Evolutionary conservation across 2,797 vertebrate species (phyloP).

Genomic region (Aplochiton taeniatus): DNA sequence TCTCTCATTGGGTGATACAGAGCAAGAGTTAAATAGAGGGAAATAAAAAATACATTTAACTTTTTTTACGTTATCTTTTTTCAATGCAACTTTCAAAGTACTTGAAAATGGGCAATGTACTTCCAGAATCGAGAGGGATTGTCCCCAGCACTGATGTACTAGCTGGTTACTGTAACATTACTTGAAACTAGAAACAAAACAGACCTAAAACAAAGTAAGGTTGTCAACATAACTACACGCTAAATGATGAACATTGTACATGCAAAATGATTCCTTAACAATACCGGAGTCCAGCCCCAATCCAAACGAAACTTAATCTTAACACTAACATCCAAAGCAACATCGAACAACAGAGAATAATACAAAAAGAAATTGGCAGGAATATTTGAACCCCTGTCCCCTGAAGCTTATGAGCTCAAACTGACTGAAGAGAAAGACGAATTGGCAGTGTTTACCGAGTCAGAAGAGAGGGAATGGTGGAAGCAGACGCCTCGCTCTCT

Average conservation of each 20-base stretch:
- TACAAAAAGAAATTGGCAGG: too few relatives aligned
- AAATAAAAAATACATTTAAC: too few relatives aligned
- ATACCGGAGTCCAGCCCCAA: constrained; percentile 66
- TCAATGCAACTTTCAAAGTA: too few relatives aligned
- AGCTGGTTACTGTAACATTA: constrained; percentile 20
- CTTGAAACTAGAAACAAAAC: constrained; percentile 15
- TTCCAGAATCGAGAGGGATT: too few relatives aligned
- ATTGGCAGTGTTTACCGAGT: too few relatives aligned
- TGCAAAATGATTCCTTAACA: constrained; percentile 60
- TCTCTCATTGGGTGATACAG: too few relatives aligned
- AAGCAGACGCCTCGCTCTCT: too few relatives aligned
- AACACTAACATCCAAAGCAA: constrained; percentile 14
- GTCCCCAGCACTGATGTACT: not conserved
- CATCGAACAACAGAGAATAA: not conserved
- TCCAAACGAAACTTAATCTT: constrained; percentile 27
- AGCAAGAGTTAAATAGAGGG: too few relatives aligned
- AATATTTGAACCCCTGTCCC: constrained; percentile 32
- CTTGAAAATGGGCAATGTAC: too few relatives aligned
- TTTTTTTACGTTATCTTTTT: too few relatives aligned
- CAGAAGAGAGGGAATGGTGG: too few relatives aligned
- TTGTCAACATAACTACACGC: constrained; percentile 26
- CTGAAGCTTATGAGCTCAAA: constrained; percentile 32
- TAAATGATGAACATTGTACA: constrained; percentile 38
- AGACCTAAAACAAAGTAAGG: constrained; percentile 13
- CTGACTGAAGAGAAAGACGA: not conserved